Evolutionary conservation across 35 echinoderm and acorn worm species (phyloP).

Genomic region (Strongylocentrotus purpuratus): DNA sequence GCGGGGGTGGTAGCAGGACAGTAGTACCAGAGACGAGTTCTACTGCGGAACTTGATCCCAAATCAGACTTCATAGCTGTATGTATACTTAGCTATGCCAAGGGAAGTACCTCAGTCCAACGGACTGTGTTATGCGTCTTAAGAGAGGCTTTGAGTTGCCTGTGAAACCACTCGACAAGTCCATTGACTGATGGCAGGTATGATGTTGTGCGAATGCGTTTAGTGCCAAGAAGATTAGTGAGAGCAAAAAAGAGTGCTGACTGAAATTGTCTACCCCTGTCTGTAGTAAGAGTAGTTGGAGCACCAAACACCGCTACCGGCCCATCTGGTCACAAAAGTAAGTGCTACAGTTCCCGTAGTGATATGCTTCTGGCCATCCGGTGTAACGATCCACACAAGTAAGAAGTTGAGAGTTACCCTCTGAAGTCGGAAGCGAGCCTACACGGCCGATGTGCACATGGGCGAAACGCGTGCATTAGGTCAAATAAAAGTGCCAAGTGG

Average conservation of each 20-base stretch:
- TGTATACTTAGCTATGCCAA: too few species aligned
- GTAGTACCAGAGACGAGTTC: slow-evolving; percentile 72
- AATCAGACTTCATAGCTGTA: slow-evolving; percentile 50
- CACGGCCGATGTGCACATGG: slow-evolving; percentile 58
- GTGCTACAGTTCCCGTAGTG: background rate
- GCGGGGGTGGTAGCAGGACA: too few species aligned
- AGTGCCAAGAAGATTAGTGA: slow-evolving; percentile 24
- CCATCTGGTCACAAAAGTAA: background rate
- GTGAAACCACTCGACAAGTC: slow-evolving; percentile 57
- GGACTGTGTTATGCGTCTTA: slow-evolving; percentile 27
- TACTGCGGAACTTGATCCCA: slow-evolving; percentile 35
- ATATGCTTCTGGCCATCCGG: slow-evolving; percentile 48
- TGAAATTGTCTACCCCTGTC: slow-evolving; percentile 46
- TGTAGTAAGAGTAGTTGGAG: slow-evolving; percentile 16
- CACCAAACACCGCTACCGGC: slow-evolving; percentile 25
- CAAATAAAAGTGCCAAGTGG: slow-evolving; percentile 35
- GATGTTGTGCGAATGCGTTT: slow-evolving; percentile 40
- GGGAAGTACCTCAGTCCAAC: too few species aligned
- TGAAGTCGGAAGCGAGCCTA: slow-evolving; percentile 40
- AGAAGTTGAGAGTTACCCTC: slow-evolving; percentile 37
- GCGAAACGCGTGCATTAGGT: slow-evolving; percentile 50
- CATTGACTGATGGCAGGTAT: slow-evolving; percentile 46
- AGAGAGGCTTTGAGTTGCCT: slow-evolving; percentile 63
- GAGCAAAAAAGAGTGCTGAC: background rate
- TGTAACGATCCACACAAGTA: slow-evolving; percentile 42